A percentile compares a stretch with the other conserved stretches of the same genome.
Conservation (phyloP, 2,797 vertebrate genomes). For the Mareca penelope region DNA sequence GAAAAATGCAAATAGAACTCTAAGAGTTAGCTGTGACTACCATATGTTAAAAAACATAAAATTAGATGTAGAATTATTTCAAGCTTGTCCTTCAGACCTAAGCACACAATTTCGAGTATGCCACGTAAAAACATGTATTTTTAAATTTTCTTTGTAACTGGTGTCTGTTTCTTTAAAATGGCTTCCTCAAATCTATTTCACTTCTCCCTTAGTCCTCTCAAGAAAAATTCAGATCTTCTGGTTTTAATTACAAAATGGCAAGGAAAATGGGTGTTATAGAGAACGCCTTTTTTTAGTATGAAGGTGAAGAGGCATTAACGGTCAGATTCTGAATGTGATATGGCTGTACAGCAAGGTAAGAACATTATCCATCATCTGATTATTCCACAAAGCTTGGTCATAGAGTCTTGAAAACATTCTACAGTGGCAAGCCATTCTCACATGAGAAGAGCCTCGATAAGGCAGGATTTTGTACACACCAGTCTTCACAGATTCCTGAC, state of each 20-base stretch:
- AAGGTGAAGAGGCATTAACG: not conserved
- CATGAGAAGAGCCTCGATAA: not conserved
- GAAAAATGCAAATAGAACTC: not conserved
- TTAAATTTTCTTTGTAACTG: not conserved
- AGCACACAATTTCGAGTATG: not conserved
- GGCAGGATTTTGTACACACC: not conserved
- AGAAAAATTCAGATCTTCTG: not conserved
- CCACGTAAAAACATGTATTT: not conserved
- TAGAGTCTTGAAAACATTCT: not conserved
- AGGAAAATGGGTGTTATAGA: not conserved
- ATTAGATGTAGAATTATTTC: not conserved
- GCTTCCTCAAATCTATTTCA: conserved; percentile 33
- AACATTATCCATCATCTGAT: not conserved
- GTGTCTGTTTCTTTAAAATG: not conserved
- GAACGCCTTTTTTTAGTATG: not conserved
- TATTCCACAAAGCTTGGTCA: not conserved
- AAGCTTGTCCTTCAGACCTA: not conserved
- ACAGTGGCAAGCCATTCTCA: not conserved
- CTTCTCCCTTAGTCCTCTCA: not conserved
- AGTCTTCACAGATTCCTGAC: not conserved
- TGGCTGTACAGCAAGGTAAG: not conserved
- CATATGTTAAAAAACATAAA: not conserved
- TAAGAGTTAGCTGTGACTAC: not conserved
- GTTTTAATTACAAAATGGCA: not conserved
- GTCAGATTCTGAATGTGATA: not conserved